Evolutionary conservation across 2,888 invertebrate species (phyloP).

Genomic region (Callimorpha dominula): DNA sequence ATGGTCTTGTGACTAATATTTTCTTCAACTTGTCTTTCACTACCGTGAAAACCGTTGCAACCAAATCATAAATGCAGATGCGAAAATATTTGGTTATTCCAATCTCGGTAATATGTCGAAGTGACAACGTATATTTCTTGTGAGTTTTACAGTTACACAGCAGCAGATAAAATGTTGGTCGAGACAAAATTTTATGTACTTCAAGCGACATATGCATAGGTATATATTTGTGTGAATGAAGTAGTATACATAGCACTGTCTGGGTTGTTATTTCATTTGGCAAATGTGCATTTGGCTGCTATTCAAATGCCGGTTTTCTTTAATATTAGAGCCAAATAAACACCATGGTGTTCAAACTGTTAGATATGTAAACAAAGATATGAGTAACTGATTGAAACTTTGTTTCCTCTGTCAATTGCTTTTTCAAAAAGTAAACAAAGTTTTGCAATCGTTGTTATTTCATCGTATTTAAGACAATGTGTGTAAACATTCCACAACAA

Average conservation of each 20-base stretch:
- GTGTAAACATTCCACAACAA: neutral
- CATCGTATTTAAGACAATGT: neutral
- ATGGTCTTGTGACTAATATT: constrained; percentile 53
- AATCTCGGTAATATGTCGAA: constrained; percentile 27
- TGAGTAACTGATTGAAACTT: constrained; percentile 22
- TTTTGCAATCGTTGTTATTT: constrained; percentile 7
- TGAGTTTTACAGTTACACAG: neutral
- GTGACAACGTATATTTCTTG: constrained; percentile 11
- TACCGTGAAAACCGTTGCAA: constrained; percentile 39
- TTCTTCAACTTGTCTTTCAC: constrained; percentile 55
- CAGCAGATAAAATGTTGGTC: constrained; percentile 31
- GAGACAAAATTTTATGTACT: constrained; percentile 56
- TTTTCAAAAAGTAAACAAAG: constrained; percentile 2
- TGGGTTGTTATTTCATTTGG: constrained; percentile 78
- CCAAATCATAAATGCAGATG: constrained; percentile 27
- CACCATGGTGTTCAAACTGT: constrained; percentile 58
- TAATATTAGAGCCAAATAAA: constrained; percentile 70
- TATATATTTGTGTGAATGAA: constrained; percentile 46
- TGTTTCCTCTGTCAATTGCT: constrained; percentile 17
- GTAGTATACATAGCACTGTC: constrained; percentile 67
- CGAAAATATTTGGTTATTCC: constrained; percentile 25
- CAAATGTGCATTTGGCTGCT: constrained; percentile 79
- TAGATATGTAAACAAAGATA: constrained; percentile 42
- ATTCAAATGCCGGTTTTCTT: constrained; percentile 72
- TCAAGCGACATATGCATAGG: constrained; percentile 36